A percentile compares a stretch with the other conserved stretches of the same genome.
These are phyloP conservation scores for Trichoplusia ni DNA, from an alignment of 1,140 invertebrate genomes.

Conservation along the genomic window DNA sequence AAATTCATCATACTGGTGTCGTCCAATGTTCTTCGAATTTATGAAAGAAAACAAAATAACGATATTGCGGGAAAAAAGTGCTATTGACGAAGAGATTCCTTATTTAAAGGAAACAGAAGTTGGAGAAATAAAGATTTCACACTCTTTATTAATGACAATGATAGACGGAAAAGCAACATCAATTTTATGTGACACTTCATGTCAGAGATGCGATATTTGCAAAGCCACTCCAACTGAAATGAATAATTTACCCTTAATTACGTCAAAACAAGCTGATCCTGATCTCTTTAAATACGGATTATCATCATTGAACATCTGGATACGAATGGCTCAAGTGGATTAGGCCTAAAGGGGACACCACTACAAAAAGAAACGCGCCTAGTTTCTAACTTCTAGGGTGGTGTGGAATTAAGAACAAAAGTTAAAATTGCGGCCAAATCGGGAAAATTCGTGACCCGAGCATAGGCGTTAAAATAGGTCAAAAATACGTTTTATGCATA, in stretches of 20 bases:
- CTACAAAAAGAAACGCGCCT: too few species aligned
- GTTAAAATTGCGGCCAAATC: too few species aligned
- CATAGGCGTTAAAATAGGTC: too few species aligned
- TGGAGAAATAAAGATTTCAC: neutral
- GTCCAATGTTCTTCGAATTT: slow-evolving; percentile 1
- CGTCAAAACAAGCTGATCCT: neutral
- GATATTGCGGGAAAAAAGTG: neutral
- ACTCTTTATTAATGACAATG: neutral
- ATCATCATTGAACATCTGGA: too few species aligned
- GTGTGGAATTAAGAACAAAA: too few species aligned
- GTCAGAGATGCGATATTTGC: neutral
- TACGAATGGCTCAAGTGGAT: too few species aligned
- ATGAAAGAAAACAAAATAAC: neutral
- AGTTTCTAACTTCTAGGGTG: too few species aligned
- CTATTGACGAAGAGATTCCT: neutral
- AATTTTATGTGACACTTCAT: neutral
- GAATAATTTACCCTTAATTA: neutral
- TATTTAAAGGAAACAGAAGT: neutral
- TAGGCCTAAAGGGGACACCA: too few species aligned
- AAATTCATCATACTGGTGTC: neutral
- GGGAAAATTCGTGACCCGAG: too few species aligned
- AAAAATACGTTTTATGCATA: too few species aligned
- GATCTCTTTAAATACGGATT: neutral
- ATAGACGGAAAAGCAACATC: slow-evolving; percentile 3
- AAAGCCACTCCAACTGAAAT: neutral